Percentiles rank a stretch among this genome's conserved stretches.
Conservation (phyloP, 2,113 vertebrate genomes). For the Cheilinus undulatus region DNA sequence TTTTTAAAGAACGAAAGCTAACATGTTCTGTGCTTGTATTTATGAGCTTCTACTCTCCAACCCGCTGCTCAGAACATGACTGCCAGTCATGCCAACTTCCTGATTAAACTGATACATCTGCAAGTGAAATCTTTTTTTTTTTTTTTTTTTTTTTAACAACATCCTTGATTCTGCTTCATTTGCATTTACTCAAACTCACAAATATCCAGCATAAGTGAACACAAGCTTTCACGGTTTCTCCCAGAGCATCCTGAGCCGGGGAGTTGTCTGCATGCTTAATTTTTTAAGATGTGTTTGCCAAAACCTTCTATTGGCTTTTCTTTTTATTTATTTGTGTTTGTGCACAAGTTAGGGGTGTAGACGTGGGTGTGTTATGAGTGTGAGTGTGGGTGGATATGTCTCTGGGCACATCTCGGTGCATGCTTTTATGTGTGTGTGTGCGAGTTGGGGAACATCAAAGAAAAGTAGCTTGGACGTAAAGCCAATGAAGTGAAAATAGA, state of each 20-base stretch:
- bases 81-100: background rate
- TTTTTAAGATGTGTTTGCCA: background rate
- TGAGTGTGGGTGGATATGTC: slow-evolving; percentile 47
- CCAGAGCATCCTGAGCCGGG: slow-evolving; percentile 16
- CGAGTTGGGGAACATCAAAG: slow-evolving; percentile 49
- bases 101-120: slow-evolving; percentile 2
- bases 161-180: slow-evolving; percentile 29
- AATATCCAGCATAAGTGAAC: slow-evolving; percentile 19
- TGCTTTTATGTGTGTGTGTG: slow-evolving; percentile 28
- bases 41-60: slow-evolving; percentile 2
- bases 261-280: slow-evolving; percentile 25
- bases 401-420: slow-evolving; percentile 27
- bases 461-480: slow-evolving; percentile 64
- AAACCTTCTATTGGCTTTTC: slow-evolving; percentile 20
- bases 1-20: too few species aligned
- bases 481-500: slow-evolving; percentile 57
- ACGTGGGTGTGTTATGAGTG: slow-evolving; percentile 28
- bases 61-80: slow-evolving; percentile 1
- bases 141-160: background rate
- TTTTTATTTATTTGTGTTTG: slow-evolving; percentile 36
- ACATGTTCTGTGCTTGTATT: background rate
- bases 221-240: slow-evolving; percentile 5
- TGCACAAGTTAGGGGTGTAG: slow-evolving; percentile 4
- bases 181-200: slow-evolving; percentile 1
- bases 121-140: slow-evolving; percentile 5